Evolutionary conservation across 2,797 vertebrate species (phyloP).

Genomic region (Dendrocincla tyrannina): DNA sequence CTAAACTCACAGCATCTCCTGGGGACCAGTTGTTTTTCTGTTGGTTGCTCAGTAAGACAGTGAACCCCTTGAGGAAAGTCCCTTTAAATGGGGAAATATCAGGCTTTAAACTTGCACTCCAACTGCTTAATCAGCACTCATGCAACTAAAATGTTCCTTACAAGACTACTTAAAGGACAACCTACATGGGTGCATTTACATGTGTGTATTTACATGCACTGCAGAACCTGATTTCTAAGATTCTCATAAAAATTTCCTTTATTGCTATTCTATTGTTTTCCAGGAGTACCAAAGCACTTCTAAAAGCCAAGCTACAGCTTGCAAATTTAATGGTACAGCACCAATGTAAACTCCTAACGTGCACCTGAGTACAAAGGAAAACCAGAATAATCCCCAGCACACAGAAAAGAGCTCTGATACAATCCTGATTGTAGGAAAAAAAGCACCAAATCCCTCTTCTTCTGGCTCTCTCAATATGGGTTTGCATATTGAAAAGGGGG

Average conservation of each 20-base stretch:
- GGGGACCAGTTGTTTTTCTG: conserved; percentile 35
- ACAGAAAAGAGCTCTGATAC: not conserved
- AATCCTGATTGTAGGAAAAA: not conserved
- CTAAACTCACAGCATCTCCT: not conserved
- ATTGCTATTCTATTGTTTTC: not conserved
- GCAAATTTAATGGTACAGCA: not conserved
- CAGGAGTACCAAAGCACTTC: not conserved
- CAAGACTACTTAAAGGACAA: not conserved
- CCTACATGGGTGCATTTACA: too few species aligned
- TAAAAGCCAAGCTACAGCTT: not conserved
- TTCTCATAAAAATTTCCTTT: not conserved
- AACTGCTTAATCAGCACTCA: not conserved
- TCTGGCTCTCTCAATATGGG: not conserved
- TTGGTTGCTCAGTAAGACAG: not conserved
- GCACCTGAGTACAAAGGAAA: not conserved
- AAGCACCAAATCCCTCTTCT: not conserved
- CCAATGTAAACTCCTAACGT: not conserved
- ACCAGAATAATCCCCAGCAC: not conserved
- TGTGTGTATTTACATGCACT: not conserved
- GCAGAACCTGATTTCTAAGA: not conserved
- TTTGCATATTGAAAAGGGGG: not conserved
- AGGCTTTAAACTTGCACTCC: not conserved
- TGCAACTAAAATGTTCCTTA: not conserved
- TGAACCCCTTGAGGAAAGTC: conserved; percentile 2
- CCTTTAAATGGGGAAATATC: not conserved